These are phyloP conservation scores for Drosophila ercepeae DNA, from an alignment of 1,140 invertebrate genomes.

Conservation along the genomic window DNA sequence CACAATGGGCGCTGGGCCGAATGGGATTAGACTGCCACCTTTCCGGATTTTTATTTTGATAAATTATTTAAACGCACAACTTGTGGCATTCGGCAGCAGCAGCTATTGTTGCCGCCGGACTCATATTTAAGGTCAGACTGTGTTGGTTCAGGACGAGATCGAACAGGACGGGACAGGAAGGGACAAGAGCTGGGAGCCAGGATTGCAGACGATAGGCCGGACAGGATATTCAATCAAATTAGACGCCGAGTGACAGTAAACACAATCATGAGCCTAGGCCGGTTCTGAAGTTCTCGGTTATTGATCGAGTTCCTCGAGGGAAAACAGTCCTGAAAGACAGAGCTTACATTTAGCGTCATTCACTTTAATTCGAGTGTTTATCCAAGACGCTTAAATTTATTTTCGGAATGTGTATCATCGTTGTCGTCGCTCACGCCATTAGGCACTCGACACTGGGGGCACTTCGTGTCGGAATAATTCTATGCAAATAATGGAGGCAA, in stretches of 20 bases:
- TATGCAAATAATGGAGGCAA: conserved; percentile 31
- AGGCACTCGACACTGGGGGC: not conserved
- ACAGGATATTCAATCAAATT: conserved; percentile 67
- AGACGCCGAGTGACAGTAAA: conserved; percentile 61
- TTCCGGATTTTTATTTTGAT: conserved; percentile 71
- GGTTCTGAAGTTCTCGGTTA: conserved; percentile 28
- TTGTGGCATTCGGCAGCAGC: conserved; percentile 48
- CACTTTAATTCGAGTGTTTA: conserved; percentile 37
- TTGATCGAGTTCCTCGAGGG: conserved; percentile 42
- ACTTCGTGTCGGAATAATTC: conserved; percentile 12
- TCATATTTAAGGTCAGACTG: conserved; percentile 28
- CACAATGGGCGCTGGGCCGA: conserved; percentile 8
- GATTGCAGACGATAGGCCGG: conserved; percentile 2
- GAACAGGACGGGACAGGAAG: not conserved
- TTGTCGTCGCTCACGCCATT: not conserved
- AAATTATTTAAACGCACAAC: conserved; percentile 76
- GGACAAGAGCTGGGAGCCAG: not conserved
- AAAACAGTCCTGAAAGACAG: conserved; percentile 19
- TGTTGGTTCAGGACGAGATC: conserved; percentile 21
- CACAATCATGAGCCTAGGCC: conserved; percentile 40
- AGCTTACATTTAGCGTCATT: conserved; percentile 14
- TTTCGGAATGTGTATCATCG: conserved; percentile 5
- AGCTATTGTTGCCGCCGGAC: conserved; percentile 3
- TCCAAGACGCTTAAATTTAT: conserved; percentile 10
- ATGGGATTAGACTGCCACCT: conserved; percentile 30